These are phyloP conservation scores for Venusia cambrica DNA, from an alignment of 2,888 invertebrate genomes.

Conservation along the genomic window DNA sequence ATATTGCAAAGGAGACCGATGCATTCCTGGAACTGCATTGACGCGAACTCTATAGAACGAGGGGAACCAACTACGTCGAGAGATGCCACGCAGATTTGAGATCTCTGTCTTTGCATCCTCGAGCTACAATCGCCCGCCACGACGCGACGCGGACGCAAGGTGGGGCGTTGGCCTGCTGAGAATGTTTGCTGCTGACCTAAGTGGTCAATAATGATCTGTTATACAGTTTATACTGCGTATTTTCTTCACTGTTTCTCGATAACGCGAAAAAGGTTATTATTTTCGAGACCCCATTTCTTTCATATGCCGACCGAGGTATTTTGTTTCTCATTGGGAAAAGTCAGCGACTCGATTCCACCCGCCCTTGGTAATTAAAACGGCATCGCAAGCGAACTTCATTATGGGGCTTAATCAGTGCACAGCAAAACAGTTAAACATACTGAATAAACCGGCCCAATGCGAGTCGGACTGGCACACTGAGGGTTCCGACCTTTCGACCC, in stretches of 20 bases:
- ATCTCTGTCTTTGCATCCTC: conserved; percentile 37
- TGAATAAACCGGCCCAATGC: no score
- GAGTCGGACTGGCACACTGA: no score
- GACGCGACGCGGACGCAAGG: conserved; percentile 40
- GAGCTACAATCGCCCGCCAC: conserved; percentile 44
- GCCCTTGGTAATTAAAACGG: conserved; percentile 66
- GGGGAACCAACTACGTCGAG: conserved; percentile 44
- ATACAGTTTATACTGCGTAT: conserved; percentile 60
- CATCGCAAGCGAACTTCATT: conserved; percentile 62
- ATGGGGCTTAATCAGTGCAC: conserved; percentile 69
- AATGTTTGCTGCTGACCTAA: conserved; percentile 77
- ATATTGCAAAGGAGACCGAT: conserved; percentile 72
- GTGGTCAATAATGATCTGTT: conserved; percentile 78
- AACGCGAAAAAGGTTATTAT: conserved; percentile 45
- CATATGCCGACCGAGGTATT: conserved; percentile 33
- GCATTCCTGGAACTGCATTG: conserved; percentile 76
- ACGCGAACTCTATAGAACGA: conserved; percentile 59
- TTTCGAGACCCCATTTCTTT: conserved; percentile 37
- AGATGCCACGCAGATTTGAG: conserved; percentile 42
- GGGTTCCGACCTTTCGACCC: no score
- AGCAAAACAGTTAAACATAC: conserved; percentile 61
- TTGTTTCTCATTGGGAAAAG: conserved; percentile 36
- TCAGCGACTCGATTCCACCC: conserved; percentile 38
- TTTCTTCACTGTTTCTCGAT: conserved; percentile 55
- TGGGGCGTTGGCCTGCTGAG: conserved; percentile 75